phyloP scores from a whole-genome alignment of 1,140 invertebrate genomes.

The Aphaenogaster floridana region DNA sequence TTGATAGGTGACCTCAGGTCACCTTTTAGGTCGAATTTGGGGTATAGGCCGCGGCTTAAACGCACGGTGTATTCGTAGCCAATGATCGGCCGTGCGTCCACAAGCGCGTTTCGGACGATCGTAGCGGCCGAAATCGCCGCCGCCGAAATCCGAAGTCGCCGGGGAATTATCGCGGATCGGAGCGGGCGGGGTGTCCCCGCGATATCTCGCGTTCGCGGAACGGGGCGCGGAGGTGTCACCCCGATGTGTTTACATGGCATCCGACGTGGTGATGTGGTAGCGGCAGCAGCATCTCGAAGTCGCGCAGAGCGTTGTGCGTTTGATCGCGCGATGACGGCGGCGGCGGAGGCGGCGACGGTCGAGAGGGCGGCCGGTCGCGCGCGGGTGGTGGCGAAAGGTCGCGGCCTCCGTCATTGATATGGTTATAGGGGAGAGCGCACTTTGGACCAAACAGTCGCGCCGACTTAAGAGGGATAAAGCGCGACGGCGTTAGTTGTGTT shows the following conservation, averaged over 20 bases:
- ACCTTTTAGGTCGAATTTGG: no score
- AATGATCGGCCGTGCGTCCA: background rate
- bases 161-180: constrained; percentile 4
- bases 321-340: background rate
- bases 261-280: background rate
- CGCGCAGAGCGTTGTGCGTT: background rate
- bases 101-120: background rate
- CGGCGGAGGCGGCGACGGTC: background rate
- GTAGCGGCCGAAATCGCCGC: background rate
- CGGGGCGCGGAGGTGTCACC: background rate
- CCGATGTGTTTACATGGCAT: constrained; percentile 44
- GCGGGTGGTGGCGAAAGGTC: constrained; percentile 79
- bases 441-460: constrained; percentile 84
- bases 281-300: constrained; percentile 3
- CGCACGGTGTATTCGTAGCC: no score
- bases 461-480: constrained; percentile 83
- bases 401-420: constrained; percentile 81
- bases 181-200: background rate
- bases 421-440: constrained; percentile 80
- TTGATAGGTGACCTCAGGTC: no score
- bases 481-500: constrained; percentile 63
- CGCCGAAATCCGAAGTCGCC: background rate
- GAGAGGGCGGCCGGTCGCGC: constrained; percentile 29
- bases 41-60: no score
- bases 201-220: constrained; percentile 7